Evolutionary conservation across 2,888 invertebrate species (phyloP), one percentile per base, ranked within the genome.

Genomic region (Timandra comae): DNA sequence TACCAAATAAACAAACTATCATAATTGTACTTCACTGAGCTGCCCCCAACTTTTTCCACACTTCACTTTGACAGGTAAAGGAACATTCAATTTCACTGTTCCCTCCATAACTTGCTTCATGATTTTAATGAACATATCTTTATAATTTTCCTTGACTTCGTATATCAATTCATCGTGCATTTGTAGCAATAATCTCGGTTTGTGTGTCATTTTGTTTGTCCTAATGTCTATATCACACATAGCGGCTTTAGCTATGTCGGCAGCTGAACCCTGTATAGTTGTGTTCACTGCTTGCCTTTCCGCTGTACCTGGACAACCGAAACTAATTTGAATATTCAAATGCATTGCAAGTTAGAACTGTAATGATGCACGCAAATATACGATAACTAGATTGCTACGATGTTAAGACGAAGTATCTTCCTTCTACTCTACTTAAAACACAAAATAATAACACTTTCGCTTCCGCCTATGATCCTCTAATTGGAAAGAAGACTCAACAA

Each of bases 221-320:
- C 63, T 85, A 7, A 81, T 72, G 50, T 96, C 92, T 54, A 98
- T 90, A 29, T 87, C 84, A 13, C 95, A 87, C 91, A 98, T 95
- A 1, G 98, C 97, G 35, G 88, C 90, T 75, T 99, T 99, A 0
- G 95, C 93, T 26, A 99, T 91, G 75, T 99, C 99, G 0, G 98
- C 96, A 0, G 98, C 99, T 0, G 98, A 97, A 0, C 98, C 99
- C 81, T 99, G 99, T 30, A 99, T 92, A 7, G 92, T 93, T 1
- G 98, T 95, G 72, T 99, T 99, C 0, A 99, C 90, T 7, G 98
- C 97, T 86, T 98, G 98, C n/a, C 99, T 88, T 75, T 97, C 97
- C 0, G 96, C 94, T 84, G 96, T 91, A 55, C 87, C 93, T 93
- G 56, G 4, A n/a, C n/a, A n/a, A n/a, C n/a, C n/a, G n/a, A n/a